phyloP scores from a whole-genome alignment of 1,140 invertebrate genomes.

The Aphelinus atriplicis region DNA sequence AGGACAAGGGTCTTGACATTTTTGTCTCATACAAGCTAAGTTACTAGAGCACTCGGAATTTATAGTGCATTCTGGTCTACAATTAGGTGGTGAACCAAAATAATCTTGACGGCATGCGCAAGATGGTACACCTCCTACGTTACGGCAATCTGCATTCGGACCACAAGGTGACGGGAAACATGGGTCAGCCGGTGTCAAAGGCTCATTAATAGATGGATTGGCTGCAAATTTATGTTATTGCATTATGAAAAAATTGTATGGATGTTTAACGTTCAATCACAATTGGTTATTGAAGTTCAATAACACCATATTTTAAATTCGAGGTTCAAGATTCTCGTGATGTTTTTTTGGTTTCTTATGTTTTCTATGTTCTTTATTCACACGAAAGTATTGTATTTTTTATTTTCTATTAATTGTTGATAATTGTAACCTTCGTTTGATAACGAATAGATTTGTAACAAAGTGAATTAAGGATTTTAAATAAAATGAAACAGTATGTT shows the following conservation, averaged over 20 bases:
- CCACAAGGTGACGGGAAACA: conserved; percentile 78
- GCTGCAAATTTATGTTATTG: conserved; percentile 14
- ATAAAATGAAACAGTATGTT: too few species aligned
- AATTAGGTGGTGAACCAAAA: conserved; percentile 77
- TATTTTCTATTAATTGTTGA: too few species aligned
- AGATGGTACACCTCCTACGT: conserved; percentile 69
- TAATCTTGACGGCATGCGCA: conserved; percentile 73
- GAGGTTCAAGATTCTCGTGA: too few species aligned
- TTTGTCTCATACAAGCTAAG: conserved; percentile 72
- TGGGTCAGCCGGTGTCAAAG: conserved; percentile 61
- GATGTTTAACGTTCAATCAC: too few species aligned
- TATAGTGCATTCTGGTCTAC: conserved; percentile 75
- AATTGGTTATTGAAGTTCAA: too few species aligned
- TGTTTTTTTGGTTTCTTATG: too few species aligned
- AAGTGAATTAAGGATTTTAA: too few species aligned
- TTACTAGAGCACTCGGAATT: conserved; percentile 73
- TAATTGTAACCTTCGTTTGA: too few species aligned
- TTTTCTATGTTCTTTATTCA: conserved; percentile 43
- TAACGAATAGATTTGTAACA: neutral
- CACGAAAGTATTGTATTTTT: conserved; percentile 62
- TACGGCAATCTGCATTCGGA: conserved; percentile 73
- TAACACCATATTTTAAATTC: too few species aligned
- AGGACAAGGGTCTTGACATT: conserved; percentile 78
- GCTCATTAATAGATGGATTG: conserved; percentile 37
- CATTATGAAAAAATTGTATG: too few species aligned